These are phyloP conservation scores for Sialia sialis DNA, from an alignment of 2,113 vertebrate species.

Conservation along the genomic window DNA sequence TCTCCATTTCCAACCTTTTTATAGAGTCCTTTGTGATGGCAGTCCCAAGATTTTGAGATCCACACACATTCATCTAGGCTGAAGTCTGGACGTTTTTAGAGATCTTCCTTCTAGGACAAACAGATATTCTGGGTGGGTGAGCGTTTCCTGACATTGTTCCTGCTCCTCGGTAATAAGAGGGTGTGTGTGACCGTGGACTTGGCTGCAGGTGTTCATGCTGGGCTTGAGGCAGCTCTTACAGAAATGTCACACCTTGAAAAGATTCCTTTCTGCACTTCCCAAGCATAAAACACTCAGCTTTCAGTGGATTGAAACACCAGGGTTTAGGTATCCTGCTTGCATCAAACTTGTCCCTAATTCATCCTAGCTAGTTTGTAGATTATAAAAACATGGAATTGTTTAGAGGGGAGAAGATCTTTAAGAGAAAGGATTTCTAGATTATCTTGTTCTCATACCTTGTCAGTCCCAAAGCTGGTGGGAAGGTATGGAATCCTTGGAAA, in stretches of 20 bases:
- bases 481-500: neutral
- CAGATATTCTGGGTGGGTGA: neutral
- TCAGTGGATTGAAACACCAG: neutral
- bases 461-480: neutral
- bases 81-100: neutral
- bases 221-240: neutral
- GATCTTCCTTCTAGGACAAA: neutral
- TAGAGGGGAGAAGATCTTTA: neutral
- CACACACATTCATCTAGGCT: neutral
- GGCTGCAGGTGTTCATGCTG: neutral
- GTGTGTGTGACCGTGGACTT: neutral
- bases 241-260: neutral
- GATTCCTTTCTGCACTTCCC: neutral
- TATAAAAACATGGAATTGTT: neutral
- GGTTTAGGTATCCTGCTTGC: neutral
- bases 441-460: neutral
- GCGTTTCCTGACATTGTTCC: neutral
- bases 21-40: neutral
- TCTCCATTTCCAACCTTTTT: neutral
- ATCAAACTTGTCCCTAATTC: neutral
- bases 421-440: neutral
- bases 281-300: accelerated
- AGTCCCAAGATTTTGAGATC: neutral
- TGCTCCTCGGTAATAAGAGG: neutral
- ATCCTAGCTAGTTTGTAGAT: neutral